Conservation (phyloP, 2,888 invertebrate species). For the Microctonus brassicae region DNA sequence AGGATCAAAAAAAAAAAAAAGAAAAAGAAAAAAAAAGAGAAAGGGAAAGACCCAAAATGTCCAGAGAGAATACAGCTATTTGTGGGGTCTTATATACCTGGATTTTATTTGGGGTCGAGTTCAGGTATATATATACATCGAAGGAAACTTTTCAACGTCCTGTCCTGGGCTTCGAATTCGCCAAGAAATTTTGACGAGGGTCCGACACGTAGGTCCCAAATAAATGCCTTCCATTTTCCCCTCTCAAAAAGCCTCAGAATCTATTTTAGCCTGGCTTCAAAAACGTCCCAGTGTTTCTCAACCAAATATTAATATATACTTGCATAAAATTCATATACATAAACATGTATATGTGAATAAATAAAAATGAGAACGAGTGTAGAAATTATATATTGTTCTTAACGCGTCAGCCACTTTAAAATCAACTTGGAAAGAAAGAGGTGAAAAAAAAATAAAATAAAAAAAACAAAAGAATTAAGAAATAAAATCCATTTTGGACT, state of each 20-base stretch:
- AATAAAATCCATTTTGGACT: background rate
- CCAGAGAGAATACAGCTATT: constrained; percentile 18
- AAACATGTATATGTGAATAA: background rate
- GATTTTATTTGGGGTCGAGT: constrained; percentile 29
- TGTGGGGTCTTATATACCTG: constrained; percentile 42
- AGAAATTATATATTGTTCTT: background rate
- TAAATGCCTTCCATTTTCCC: constrained; percentile 2
- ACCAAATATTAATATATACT: background rate
- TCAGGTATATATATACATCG: constrained; percentile 49
- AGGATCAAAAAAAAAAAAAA: constrained; percentile 15
- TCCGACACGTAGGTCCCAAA: constrained; percentile 52
- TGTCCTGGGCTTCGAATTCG: constrained; percentile 27
- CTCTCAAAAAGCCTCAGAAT: constrained; percentile 15
- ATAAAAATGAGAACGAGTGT: background rate
- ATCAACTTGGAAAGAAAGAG: background rate
- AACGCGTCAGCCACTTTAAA: background rate
- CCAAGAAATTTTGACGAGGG: constrained; percentile 56
- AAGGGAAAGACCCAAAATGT: constrained; percentile 7
- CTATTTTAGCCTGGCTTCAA: constrained; percentile 37
- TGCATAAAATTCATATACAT: background rate
- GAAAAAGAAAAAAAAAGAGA: constrained; percentile 17
- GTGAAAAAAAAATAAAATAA: background rate
- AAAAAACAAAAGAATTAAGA: background rate
- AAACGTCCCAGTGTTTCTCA: constrained; percentile 30
- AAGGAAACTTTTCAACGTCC: constrained; percentile 37